Conservation (phyloP, 2,797 vertebrate genomes). For the Cottoperca gobio region DNA sequence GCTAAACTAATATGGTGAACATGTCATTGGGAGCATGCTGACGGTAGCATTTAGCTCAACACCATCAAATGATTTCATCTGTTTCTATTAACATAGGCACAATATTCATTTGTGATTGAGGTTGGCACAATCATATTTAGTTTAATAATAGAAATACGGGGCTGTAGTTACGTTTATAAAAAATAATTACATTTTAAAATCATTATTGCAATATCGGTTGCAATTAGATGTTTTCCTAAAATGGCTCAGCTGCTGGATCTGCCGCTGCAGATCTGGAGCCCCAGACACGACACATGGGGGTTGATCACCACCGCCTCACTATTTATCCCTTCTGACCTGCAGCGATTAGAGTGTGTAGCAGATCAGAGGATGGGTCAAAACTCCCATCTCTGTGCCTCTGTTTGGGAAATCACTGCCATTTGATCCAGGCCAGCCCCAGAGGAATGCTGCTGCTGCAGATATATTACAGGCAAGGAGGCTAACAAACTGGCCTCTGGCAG, state of each 20-base stretch:
- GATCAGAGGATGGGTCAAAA: conserved; percentile 83
- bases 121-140: neutral
- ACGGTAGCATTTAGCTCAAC: neutral
- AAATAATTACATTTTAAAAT: neutral
- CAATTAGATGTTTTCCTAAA: conserved; percentile 26
- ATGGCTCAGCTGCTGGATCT: conserved; percentile 23
- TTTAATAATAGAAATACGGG: neutral
- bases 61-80: neutral
- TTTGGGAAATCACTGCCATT: conserved; percentile 84
- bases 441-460: conserved; percentile 82
- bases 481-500: conserved; percentile 74
- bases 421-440: conserved; percentile 83
- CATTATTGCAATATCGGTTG: neutral
- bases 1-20: neutral
- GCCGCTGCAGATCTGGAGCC: conserved; percentile 37
- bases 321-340: conserved; percentile 76
- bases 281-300: conserved; percentile 38
- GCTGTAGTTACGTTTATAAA: neutral
- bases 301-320: conserved; percentile 65
- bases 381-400: conserved; percentile 78
- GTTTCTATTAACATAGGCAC: neutral
- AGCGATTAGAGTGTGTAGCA: conserved; percentile 76
- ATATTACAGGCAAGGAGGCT: conserved; percentile 71
- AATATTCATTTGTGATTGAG: neutral
- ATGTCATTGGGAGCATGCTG: neutral